Base-by-base conservation (phyloP, 2,888 invertebrate species). In the Andrena camellia region DNA sequence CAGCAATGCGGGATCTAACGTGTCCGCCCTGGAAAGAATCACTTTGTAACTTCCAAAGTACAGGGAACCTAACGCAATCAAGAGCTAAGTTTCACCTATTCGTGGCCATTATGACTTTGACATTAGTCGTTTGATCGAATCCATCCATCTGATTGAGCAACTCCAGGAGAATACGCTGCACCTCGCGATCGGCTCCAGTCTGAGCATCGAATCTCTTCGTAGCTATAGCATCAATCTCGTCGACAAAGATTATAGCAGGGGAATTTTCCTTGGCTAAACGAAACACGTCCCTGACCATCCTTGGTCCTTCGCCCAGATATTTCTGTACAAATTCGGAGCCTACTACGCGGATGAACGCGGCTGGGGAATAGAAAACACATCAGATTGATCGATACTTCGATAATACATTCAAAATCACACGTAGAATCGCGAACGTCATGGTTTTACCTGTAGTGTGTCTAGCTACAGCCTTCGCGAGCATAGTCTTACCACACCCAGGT, bases 281-380 rank as follows among this genome's bases (percentile, higher is more conserved):
- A 94, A 99, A 99, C 17, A 99, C 99, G 94, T 99, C 99, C 83
- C 99, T 96, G 48, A 99, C 99, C 99, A 99, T 99, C 74, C 99
- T 96, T 0, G 99, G 99, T 0, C 99, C 99, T 94, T 99, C 99
- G 50, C 99, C 99, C 73, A 99, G 95, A 94, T 99, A 99, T 93
- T 99, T 99, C 95, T 99, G 99, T 5, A 99, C 99, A 94, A 99
- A 99, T 95, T 99, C 99, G 0, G 99, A 99, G 4, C 99, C 99
- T 23, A 99, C 99, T 20, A 99, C 99, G 85, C 99, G 96, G 91
- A 99, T 99, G 93, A 99, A 99, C 0, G 99, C 98, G 90, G 99
- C 99, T 96, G 92, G n/a, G 94, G 93, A 77, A 67, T n/a, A 52
- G 0, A 52, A n/a, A 69, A 59, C 10, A 13, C 17, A 42, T 7